These are phyloP conservation scores for Typhlichthys subterraneus DNA, from an alignment of 2,797 vertebrate genomes.

Conservation along the genomic window DNA sequence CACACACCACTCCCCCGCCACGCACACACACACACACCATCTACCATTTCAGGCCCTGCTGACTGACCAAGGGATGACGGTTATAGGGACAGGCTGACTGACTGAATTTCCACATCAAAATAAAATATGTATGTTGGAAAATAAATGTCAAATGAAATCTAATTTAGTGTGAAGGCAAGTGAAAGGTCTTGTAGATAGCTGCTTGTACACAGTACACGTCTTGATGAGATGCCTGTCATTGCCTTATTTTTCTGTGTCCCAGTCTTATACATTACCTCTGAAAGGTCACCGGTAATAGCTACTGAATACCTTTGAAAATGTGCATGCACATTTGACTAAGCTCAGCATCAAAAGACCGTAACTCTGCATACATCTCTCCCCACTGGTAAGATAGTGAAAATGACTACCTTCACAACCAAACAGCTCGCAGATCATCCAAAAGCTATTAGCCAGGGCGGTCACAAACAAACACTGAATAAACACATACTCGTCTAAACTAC, in stretches of 20 bases:
- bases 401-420: not conserved
- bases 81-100: conserved; percentile 21
- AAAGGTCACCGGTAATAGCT: conserved; percentile 71
- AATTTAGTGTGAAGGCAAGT: conserved; percentile 62
- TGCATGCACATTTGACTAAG: conserved; percentile 28
- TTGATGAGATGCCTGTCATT: conserved; percentile 58
- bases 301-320: conserved; percentile 49
- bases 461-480: not conserved
- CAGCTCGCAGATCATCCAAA: conserved; percentile 9
- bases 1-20: conserved; percentile 26
- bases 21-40: not conserved
- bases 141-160: conserved; percentile 77
- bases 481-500: conserved; percentile 22
- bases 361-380: conserved; percentile 16
- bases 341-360: conserved; percentile 18
- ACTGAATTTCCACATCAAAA: conserved; percentile 62
- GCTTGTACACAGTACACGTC: conserved; percentile 41
- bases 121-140: conserved; percentile 74
- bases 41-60: conserved; percentile 51
- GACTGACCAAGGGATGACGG: conserved; percentile 35
- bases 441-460: conserved; percentile 8
- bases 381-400: conserved; percentile 9
- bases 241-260: conserved; percentile 37
- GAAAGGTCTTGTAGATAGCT: conserved; percentile 63
- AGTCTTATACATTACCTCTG: conserved; percentile 26